A percentile compares a stretch with the other conserved stretches of the same genome.
Conservation (phyloP, 2,888 invertebrate species). For the Sialis lutaria region DNA sequence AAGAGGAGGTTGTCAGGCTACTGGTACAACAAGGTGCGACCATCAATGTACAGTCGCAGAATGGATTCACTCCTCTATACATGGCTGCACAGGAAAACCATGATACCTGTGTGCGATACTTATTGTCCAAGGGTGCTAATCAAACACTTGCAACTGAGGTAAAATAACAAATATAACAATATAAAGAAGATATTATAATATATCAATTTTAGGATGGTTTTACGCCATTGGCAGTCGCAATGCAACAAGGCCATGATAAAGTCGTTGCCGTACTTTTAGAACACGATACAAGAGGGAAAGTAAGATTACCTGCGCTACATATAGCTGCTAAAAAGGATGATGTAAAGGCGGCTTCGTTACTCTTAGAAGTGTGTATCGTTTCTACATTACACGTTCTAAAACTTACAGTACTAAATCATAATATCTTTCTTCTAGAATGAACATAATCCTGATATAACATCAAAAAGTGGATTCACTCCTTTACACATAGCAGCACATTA, state of each 20-base stretch:
- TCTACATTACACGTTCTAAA: not conserved
- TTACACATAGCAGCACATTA: slow-evolving; percentile 98
- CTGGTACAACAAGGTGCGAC: slow-evolving; percentile 82
- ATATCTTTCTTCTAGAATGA: slow-evolving; percentile 47
- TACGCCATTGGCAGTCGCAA: slow-evolving; percentile 95
- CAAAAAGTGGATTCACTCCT: slow-evolving; percentile 96
- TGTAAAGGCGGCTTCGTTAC: slow-evolving; percentile 81
- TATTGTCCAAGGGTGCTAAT: slow-evolving; percentile 84
- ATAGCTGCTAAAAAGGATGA: slow-evolving; percentile 99
- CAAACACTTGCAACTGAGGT: slow-evolving; percentile 94
- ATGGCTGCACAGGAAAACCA: slow-evolving; percentile 99
- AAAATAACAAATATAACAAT: slow-evolving; percentile 9
- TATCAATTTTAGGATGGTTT: slow-evolving; percentile 68
- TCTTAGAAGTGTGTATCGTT: slow-evolving; percentile 48
- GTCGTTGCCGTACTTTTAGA: slow-evolving; percentile 92
- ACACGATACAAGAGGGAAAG: slow-evolving; percentile 91
- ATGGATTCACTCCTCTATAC: slow-evolving; percentile 95
- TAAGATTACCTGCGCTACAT: slow-evolving; percentile 87
- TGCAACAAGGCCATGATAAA: slow-evolving; percentile 95
- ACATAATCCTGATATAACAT: slow-evolving; percentile 91
- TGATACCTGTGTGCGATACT: slow-evolving; percentile 78
- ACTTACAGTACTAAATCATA: not conserved
- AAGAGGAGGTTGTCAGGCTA: slow-evolving; percentile 81
- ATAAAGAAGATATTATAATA: not conserved
- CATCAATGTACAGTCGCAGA: slow-evolving; percentile 91